A percentile compares a stretch with the other conserved stretches of the same genome.
Conservation (phyloP, 2,113 vertebrate species). For the Gambusia affinis region DNA sequence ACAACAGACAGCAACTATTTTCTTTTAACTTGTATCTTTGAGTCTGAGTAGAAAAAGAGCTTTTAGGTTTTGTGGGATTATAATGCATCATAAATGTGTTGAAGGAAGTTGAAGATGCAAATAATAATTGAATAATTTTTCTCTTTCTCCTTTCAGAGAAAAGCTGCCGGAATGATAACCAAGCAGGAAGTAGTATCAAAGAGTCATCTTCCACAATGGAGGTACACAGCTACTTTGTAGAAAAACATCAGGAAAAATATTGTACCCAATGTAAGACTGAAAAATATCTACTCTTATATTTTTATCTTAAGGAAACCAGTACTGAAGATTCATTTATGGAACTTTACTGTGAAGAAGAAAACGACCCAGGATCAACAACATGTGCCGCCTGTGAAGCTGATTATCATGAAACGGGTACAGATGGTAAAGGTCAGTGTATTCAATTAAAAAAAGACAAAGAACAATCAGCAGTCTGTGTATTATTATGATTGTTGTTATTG, state of each 20-base stretch:
- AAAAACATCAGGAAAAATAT: neutral
- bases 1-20: too few relatives aligned
- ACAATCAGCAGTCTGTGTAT: too few relatives aligned
- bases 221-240: neutral
- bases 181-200: neutral
- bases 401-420: neutral
- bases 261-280: neutral
- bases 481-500: neutral
- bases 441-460: too few relatives aligned
- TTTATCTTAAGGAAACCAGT: too few relatives aligned
- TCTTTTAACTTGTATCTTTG: too few relatives aligned
- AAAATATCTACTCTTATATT: neutral
- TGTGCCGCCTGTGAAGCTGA: neutral
- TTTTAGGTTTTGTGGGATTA: too few relatives aligned
- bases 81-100: too few relatives aligned
- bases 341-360: neutral
- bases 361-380: neutral
- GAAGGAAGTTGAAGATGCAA: too few relatives aligned
- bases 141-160: too few relatives aligned
- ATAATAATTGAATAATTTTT: too few relatives aligned
- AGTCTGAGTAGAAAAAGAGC: too few relatives aligned
- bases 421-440: neutral
- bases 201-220: neutral
- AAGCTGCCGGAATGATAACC: too few relatives aligned
- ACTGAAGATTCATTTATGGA: neutral